phyloP scores from a whole-genome alignment of 2,113 vertebrate genomes.

The Motacilla alba region DNA sequence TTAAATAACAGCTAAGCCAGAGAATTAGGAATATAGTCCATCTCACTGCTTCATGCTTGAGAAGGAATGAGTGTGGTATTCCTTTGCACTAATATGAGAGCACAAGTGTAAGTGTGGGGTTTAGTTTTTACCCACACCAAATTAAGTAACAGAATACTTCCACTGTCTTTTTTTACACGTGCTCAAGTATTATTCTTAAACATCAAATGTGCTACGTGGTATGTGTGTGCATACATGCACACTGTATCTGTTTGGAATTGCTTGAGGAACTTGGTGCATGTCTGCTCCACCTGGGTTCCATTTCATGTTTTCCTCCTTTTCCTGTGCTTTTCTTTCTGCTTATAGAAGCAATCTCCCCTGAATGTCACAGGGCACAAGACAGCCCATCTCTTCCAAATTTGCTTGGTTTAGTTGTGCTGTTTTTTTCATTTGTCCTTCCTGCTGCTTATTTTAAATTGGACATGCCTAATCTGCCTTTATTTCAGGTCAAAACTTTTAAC shows the following conservation, averaged over 20 bases:
- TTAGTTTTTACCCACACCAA: background rate
- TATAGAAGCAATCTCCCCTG: background rate
- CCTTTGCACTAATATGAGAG: background rate
- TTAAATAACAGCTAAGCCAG: background rate
- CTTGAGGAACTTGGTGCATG: background rate
- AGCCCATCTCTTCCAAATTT: background rate
- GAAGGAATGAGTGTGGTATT: background rate
- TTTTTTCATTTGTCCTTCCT: background rate
- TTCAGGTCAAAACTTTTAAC: background rate
- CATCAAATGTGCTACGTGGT: background rate
- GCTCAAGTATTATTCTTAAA: background rate
- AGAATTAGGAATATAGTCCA: background rate
- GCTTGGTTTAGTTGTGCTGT: background rate
- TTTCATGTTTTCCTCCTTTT: background rate
- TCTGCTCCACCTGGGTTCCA: background rate
- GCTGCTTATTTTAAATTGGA: background rate
- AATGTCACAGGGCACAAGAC: background rate
- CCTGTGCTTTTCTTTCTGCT: background rate
- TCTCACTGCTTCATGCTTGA: background rate
- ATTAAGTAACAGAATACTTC: background rate
- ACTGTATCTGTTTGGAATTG: background rate
- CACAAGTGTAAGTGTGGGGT: background rate
- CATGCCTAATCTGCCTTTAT: background rate
- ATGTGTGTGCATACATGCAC: fast-evolving
- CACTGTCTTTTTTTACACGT: background rate